Evolutionary conservation across 2,888 invertebrate genomes (phyloP), one percentile per base, ranked within the genome.

Genomic region (Synergus gifuensis): DNA sequence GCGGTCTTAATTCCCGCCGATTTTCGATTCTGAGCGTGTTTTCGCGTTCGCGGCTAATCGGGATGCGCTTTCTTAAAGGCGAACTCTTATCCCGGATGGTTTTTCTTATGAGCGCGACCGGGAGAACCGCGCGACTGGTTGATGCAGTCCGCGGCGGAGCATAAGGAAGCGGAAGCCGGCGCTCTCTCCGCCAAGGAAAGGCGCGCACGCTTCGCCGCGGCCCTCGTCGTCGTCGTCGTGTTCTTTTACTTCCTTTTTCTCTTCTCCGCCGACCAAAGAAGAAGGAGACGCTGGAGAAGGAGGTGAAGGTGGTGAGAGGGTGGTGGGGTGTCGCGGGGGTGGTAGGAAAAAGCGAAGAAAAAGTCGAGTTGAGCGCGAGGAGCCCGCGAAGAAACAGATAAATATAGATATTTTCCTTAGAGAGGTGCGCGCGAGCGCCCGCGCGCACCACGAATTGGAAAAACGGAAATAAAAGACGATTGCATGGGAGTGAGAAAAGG

Each of bases 161-260:
- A 91, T 91, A 92, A 92, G 92, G 92, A 92, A 92, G 91, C 91
- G 92, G 92, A 92, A 92, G 91, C 91, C 90, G 90, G 87, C 88
- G 87, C 88, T 88, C 87, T 88, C 88, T 87, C 88, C 87, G 81
- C 89, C 89, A 90, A 90, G 91, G 91, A 91, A 91, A 91, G 90
- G 88, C 91, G 91, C 91, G 91, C 91, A 90, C 91, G 91, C 91
- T 91, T 91, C 90, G 90, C 89, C 89, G 88, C 90, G 87, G 88
- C 88, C 88, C 87, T 87, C 89, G 89, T 86, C 90, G 87, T 84
- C 89, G 86, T 82, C 85, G 87, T 86, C 86, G 83, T 84, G 85
- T 79, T 86, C 86, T 87, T 89, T 87, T 86, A 81, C 89, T 88
- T 88, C 86, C 86, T 87, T 87, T 86, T 87, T 85, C 83, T 79